Conservation (phyloP, 2,797 vertebrate genomes). For the Eulemur mongoz region DNA sequence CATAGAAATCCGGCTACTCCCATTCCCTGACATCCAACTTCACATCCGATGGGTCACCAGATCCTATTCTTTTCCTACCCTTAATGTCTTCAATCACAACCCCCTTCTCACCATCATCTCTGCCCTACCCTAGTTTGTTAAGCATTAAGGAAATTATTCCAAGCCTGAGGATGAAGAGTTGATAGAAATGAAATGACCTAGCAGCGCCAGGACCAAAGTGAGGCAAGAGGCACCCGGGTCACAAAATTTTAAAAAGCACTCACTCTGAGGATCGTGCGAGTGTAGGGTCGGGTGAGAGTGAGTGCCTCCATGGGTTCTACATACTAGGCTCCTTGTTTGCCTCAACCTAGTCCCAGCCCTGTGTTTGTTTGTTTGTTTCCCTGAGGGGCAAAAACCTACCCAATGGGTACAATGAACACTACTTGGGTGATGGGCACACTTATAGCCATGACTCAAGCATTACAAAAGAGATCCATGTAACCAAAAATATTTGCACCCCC, state of each 20-base stretch:
- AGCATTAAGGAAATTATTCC: background rate
- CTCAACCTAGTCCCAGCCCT: background rate
- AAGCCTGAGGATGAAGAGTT: background rate
- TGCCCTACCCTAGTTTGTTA: background rate
- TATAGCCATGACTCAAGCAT: background rate
- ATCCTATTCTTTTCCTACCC: background rate
- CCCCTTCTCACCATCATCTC: background rate
- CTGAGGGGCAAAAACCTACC: background rate
- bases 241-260: background rate
- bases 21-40: background rate
- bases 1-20: background rate
- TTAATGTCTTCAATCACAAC: background rate
- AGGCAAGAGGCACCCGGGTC: background rate
- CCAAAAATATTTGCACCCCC: background rate
- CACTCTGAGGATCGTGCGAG: fast-evolving
- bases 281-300: background rate
- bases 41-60: background rate
- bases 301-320: background rate
- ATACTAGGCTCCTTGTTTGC: background rate
- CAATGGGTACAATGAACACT: background rate
- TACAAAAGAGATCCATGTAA: background rate
- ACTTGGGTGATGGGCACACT: background rate
- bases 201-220: background rate
- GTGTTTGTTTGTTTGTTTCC: background rate
- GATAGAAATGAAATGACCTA: background rate